Percentiles rank a stretch among this genome's conserved stretches.
phyloP scores from a whole-genome alignment of 2,888 invertebrate genomes.

The Orthonychiurus folsomi region DNA sequence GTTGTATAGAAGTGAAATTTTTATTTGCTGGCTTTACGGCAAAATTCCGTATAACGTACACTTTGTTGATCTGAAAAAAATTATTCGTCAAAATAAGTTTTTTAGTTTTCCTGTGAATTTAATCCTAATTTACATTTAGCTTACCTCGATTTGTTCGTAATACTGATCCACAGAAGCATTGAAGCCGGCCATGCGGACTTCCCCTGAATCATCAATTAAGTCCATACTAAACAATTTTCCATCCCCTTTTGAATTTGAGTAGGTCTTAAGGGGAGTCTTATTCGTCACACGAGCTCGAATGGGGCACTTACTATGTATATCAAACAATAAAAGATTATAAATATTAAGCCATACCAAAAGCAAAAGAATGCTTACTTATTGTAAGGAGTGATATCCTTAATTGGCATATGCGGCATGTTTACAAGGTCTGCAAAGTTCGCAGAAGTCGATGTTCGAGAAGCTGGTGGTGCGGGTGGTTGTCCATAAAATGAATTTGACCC shows the following conservation, averaged over 20 bases:
- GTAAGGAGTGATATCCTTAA: constrained; percentile 77
- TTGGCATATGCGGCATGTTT: constrained; percentile 52
- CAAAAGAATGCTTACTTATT: neutral
- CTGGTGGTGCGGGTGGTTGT: constrained; percentile 9
- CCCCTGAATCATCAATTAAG: constrained; percentile 85
- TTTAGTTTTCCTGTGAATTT: no score
- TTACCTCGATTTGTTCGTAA: constrained; percentile 76
- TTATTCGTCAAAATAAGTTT: no score
- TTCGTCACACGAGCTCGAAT: constrained; percentile 79
- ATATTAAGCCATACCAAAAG: neutral
- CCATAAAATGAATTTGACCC: constrained; percentile 20
- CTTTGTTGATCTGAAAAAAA: constrained; percentile 57
- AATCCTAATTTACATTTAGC: constrained; percentile 12
- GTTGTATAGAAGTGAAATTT: constrained; percentile 68
- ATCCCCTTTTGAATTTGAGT: constrained; percentile 86
- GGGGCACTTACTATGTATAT: constrained; percentile 70
- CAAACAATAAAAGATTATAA: constrained; percentile 19
- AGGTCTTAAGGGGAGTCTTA: constrained; percentile 70
- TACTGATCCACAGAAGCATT: constrained; percentile 78
- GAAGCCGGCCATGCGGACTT: constrained; percentile 86
- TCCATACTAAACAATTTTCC: constrained; percentile 90
- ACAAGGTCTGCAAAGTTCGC: neutral
- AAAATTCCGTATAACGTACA: constrained; percentile 79
- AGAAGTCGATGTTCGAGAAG: constrained; percentile 1
- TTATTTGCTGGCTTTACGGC: constrained; percentile 89